Evolutionary conservation across 1,140 invertebrate genomes (phyloP).

Genomic region (Pentalonia nigronervosa): DNA sequence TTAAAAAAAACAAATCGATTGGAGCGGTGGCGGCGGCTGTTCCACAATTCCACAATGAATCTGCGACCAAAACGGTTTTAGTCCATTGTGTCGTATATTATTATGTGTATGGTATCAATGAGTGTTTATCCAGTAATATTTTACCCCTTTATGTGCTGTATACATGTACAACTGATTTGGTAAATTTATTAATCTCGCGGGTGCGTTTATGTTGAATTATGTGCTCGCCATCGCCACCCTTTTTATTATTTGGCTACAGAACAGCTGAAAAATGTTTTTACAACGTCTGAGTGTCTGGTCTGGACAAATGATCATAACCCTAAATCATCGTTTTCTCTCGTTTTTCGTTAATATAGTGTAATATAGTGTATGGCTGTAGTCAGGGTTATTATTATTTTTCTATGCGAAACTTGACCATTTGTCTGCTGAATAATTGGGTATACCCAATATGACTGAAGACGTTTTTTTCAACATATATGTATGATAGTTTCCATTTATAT

Average conservation of each 20-base stretch:
- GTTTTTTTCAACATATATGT: not conserved
- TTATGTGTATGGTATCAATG: not conserved
- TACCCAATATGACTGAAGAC: not conserved
- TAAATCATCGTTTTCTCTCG: conserved; percentile 26
- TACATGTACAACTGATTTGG: conserved; percentile 24
- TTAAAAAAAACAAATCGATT: conserved; percentile 18
- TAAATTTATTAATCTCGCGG: conserved; percentile 41
- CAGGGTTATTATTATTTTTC: not conserved
- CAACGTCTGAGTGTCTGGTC: conserved; percentile 26
- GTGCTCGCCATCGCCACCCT: conserved; percentile 24
- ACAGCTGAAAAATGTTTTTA: conserved; percentile 52
- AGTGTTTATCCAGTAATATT: conserved; percentile 39
- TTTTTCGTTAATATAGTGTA: not conserved
- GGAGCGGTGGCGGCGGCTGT: not conserved
- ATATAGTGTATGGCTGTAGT: not conserved
- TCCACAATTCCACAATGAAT: conserved; percentile 8
- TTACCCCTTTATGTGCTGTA: not conserved
- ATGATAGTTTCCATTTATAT: not conserved
- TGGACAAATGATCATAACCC: conserved; percentile 26
- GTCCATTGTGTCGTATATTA: not conserved
- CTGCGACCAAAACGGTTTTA: not conserved
- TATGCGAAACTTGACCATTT: conserved; percentile 34
- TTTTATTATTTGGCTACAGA: conserved; percentile 44
- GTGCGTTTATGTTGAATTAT: conserved; percentile 45
- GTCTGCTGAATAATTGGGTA: conserved; percentile 21